Conservation (phyloP, 2,113 vertebrate species). For the Melozone crissalis region DNA sequence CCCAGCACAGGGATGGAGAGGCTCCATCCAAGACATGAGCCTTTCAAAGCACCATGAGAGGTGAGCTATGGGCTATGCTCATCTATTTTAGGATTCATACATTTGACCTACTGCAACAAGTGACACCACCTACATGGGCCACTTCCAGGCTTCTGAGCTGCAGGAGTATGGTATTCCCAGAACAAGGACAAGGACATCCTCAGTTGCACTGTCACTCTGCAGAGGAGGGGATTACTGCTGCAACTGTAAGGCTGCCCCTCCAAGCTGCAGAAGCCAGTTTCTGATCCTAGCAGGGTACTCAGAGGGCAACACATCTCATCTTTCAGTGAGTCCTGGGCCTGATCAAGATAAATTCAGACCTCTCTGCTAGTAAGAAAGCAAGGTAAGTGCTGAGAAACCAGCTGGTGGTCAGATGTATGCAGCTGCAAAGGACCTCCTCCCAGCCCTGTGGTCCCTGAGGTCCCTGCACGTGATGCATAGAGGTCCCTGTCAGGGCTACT, state of each 20-base stretch:
- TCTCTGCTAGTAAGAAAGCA: background rate
- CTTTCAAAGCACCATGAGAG: background rate
- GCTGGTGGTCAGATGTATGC: background rate
- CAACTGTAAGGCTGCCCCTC: background rate
- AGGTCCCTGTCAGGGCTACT: background rate
- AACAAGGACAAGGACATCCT: background rate
- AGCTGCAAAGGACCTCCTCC: background rate
- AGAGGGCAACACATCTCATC: background rate
- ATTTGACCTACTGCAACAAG: background rate
- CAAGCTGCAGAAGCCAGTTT: background rate
- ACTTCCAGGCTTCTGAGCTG: background rate
- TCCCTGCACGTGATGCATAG: rapidly evolving
- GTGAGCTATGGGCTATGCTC: background rate
- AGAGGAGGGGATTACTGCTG: background rate
- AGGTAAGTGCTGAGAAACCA: background rate
- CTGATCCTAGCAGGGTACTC: background rate
- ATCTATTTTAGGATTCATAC: background rate
- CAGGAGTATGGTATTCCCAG: background rate
- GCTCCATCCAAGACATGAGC: background rate
- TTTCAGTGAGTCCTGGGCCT: background rate
- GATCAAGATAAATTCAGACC: background rate
- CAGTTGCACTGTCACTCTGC: background rate
- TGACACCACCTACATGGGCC: background rate
- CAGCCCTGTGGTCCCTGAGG: background rate
- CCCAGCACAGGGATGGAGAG: background rate